phyloP scores from a whole-genome alignment of 2,888 invertebrate species.

The Rambutsinella grinnellia region DNA sequence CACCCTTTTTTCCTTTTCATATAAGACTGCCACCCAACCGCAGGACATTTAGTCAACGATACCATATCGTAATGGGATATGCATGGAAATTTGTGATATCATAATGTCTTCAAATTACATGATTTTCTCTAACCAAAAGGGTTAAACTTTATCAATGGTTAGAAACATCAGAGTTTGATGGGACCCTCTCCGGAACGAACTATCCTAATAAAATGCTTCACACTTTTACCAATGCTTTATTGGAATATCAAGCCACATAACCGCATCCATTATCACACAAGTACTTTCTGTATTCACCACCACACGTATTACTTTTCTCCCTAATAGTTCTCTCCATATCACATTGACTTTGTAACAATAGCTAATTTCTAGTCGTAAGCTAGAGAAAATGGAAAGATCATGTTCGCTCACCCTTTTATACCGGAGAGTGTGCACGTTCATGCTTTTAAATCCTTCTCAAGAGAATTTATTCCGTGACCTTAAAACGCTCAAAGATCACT shows the following conservation, averaged over 20 bases:
- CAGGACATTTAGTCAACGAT: constrained; percentile 42
- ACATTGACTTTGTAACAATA: constrained; percentile 45
- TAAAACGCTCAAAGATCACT: constrained; percentile 41
- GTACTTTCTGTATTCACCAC: constrained; percentile 9
- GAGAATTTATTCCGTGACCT: constrained; percentile 40
- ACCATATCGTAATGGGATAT: constrained; percentile 24
- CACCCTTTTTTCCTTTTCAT: neutral
- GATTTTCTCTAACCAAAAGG: constrained; percentile 15
- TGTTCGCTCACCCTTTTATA: constrained; percentile 39
- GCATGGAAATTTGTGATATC: constrained; percentile 47
- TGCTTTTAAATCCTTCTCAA: neutral
- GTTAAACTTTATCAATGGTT: too few relatives aligned
- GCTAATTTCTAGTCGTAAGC: constrained; percentile 41
- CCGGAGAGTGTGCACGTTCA: constrained; percentile 22
- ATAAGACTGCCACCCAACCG: constrained; percentile 32
- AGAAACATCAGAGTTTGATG: too few relatives aligned
- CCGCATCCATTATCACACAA: constrained; percentile 10
- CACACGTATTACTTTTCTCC: neutral
- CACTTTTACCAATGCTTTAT: too few relatives aligned
- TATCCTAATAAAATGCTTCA: constrained; percentile 44
- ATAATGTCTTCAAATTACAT: constrained; percentile 47
- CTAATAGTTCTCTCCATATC: constrained; percentile 33
- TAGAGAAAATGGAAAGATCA: constrained; percentile 46
- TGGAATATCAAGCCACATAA: too few relatives aligned
- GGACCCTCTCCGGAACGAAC: constrained; percentile 53